Evolutionary conservation across 2,797 vertebrate genomes (phyloP).

Genomic region (Acestrorhynchus altus): DNA sequence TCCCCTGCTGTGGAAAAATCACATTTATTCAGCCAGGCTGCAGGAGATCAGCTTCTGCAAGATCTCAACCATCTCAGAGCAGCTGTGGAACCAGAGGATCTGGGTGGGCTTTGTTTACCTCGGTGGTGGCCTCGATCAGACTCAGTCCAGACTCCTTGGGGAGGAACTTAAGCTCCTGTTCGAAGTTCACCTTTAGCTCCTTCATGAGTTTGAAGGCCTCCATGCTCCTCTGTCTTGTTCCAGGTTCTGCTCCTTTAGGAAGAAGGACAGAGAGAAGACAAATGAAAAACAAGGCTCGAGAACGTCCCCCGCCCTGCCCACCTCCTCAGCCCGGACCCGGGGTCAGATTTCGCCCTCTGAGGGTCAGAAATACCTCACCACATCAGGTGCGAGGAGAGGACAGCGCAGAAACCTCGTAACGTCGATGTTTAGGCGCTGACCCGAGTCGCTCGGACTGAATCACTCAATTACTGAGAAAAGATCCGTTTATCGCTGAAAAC

Average conservation of each 20-base stretch:
- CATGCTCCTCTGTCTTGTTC: conserved; percentile 65
- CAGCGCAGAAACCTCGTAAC: too few species aligned
- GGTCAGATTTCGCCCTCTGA: conserved; percentile 71
- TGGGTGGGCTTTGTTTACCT: too few species aligned
- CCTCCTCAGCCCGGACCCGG: conserved; percentile 71
- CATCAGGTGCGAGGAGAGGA: too few species aligned
- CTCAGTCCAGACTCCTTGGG: conserved; percentile 89
- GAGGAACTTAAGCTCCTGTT: conserved; percentile 87
- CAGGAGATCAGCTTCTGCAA: too few species aligned
- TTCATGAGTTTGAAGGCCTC: conserved; percentile 89
- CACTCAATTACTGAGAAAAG: too few species aligned
- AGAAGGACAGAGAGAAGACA: conserved; percentile 3
- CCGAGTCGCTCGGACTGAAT: too few species aligned
- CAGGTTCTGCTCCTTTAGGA: conserved; percentile 33
- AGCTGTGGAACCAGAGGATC: too few species aligned
- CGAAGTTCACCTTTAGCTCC: conserved; percentile 86
- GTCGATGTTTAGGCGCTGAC: too few species aligned
- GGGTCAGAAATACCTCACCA: conserved; percentile 61
- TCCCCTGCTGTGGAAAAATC: conserved; percentile 80
- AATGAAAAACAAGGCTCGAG: background rate
- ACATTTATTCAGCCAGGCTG: too few species aligned
- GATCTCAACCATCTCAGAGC: too few species aligned
- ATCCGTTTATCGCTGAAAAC: too few species aligned
- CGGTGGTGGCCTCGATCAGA: conserved; percentile 85
- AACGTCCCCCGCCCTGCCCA: conserved; percentile 52